A percentile compares a stretch with the other conserved stretches of the same genome.
Conservation (phyloP, 2,888 invertebrate genomes). For the Conus canariensis region DNA sequence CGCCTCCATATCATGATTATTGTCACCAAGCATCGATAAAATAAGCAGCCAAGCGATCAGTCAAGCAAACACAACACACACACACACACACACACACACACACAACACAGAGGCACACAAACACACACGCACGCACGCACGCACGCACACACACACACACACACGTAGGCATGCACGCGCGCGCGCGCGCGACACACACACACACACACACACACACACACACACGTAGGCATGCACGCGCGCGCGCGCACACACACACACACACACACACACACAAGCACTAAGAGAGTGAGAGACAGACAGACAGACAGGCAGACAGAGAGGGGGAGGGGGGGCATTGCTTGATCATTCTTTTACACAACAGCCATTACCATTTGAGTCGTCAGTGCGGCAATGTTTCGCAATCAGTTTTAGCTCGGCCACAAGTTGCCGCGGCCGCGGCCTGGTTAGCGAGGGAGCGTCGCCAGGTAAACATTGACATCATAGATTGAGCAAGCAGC, state of each 20-base stretch:
- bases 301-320: neutral
- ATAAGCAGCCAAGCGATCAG: neutral
- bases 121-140: neutral
- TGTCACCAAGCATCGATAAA: no score
- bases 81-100: constrained; percentile 13
- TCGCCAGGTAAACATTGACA: constrained; percentile 10
- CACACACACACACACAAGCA: neutral
- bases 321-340: neutral
- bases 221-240: neutral
- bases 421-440: neutral
- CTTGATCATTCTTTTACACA: no score
- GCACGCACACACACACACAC: neutral
- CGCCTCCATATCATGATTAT: no score
- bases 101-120: neutral
- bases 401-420: no score
- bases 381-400: no score
- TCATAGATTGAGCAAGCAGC: constrained; percentile 15
- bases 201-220: neutral
- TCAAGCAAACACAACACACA: neutral
- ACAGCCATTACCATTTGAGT: no score
- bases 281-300: neutral
- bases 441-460: constrained; percentile 8
- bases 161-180: neutral
- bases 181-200: neutral
- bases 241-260: neutral